These are phyloP conservation scores for Cotesia typhae DNA, from an alignment of 1,140 invertebrate species.

Conservation along the genomic window DNA sequence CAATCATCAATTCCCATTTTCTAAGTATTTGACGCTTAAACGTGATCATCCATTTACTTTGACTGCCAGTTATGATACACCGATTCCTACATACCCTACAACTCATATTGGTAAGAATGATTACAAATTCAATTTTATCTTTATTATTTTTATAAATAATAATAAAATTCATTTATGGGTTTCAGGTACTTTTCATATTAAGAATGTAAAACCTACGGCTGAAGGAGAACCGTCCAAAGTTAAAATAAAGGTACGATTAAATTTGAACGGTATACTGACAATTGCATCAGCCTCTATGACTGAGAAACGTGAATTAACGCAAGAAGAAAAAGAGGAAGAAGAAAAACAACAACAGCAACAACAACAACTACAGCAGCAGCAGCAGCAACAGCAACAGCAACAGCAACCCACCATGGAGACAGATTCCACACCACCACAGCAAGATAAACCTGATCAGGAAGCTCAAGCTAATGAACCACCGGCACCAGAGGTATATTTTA, in stretches of 20 bases:
- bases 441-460: conserved; percentile 61
- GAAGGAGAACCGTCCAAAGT: conserved; percentile 92
- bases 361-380: conserved; percentile 58
- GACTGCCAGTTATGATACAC: conserved; percentile 81
- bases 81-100: conserved; percentile 77
- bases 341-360: conserved; percentile 65
- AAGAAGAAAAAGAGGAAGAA: conserved; percentile 69
- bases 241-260: conserved; percentile 94
- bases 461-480: conserved; percentile 64
- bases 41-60: conserved; percentile 86
- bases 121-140: conserved; percentile 30
- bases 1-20: conserved; percentile 91
- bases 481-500: conserved; percentile 63
- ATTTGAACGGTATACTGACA: conserved; percentile 90
- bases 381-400: conserved; percentile 43
- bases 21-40: conserved; percentile 93
- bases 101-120: conserved; percentile 78
- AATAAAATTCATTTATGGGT: conserved; percentile 34
- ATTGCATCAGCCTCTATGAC: conserved; percentile 85
- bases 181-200: conserved; percentile 82
- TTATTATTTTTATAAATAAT: not conserved
- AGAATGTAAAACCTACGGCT: conserved; percentile 84
- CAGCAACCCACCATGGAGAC: conserved; percentile 56
- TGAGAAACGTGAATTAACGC: conserved; percentile 79
- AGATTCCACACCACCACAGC: conserved; percentile 49